Conservation (phyloP, 2,888 invertebrate species). For the Magallana nippona region DNA sequence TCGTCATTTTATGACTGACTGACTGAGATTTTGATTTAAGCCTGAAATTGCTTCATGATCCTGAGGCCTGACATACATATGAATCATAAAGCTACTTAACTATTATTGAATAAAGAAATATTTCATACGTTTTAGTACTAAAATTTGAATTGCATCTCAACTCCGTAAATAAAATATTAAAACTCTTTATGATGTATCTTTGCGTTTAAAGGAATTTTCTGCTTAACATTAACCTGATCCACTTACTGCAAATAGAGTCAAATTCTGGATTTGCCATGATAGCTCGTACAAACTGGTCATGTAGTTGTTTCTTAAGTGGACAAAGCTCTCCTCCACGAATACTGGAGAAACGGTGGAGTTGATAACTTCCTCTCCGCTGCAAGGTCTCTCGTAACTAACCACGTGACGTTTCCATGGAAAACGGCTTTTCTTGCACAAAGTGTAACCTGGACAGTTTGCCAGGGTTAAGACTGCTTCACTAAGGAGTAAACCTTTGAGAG, state of each 20-base stretch:
- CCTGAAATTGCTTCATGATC: too few species aligned
- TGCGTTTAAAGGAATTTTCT: too few species aligned
- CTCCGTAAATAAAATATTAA: too few species aligned
- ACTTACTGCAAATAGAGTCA: background rate
- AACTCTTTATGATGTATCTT: too few species aligned
- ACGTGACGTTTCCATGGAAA: constrained; percentile 19
- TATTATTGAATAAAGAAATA: too few species aligned
- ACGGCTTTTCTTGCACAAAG: background rate
- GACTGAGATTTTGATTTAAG: too few species aligned
- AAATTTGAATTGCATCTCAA: too few species aligned
- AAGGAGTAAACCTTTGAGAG: background rate
- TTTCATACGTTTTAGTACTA: too few species aligned
- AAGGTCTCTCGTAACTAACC: background rate
- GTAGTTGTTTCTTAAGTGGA: background rate
- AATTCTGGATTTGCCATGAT: constrained; percentile 7
- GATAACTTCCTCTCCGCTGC: background rate
- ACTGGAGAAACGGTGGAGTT: background rate
- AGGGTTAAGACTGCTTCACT: background rate
- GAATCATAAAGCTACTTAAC: too few species aligned
- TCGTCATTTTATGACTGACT: too few species aligned
- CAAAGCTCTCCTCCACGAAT: background rate
- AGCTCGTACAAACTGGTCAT: background rate
- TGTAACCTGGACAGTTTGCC: background rate
- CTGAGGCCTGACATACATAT: too few species aligned
- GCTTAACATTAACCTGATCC: too few species aligned